Conservation (phyloP, 2,797 vertebrate genomes). For the Xiphophorus birchmanni region DNA sequence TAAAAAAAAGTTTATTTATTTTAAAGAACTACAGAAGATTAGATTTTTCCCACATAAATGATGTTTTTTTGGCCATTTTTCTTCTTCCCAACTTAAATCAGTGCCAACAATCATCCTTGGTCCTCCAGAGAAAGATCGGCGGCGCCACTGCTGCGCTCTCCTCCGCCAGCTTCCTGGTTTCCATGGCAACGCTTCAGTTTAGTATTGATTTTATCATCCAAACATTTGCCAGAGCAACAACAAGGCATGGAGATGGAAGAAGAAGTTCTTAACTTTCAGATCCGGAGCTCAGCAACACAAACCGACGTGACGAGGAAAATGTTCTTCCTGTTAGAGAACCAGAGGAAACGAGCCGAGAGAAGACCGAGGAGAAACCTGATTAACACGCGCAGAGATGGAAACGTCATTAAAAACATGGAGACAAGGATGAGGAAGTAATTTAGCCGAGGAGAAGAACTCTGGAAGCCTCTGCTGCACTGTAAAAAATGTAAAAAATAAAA, state of each 20-base stretch:
- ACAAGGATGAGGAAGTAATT: slow-evolving; percentile 26
- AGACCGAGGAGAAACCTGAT: slow-evolving; percentile 3
- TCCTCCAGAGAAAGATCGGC: slow-evolving; percentile 20
- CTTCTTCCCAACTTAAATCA: slow-evolving; percentile 39
- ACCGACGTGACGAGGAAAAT: slow-evolving; percentile 8
- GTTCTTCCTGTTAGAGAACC: slow-evolving; percentile 10
- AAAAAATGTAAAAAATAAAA: too few species aligned
- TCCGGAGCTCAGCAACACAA: neutral
- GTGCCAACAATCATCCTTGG: slow-evolving; percentile 37
- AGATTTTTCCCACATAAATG: neutral
- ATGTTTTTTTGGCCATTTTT: slow-evolving; percentile 22
- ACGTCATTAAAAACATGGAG: slow-evolving; percentile 34
- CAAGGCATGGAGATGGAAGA: neutral
- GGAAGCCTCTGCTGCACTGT: neutral
- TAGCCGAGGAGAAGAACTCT: slow-evolving; percentile 4
- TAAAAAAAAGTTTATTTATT: too few species aligned
- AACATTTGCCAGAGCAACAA: slow-evolving; percentile 56
- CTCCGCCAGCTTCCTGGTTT: slow-evolving; percentile 46
- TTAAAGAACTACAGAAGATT: too few species aligned
- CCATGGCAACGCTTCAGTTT: slow-evolving; percentile 75
- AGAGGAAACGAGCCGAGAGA: neutral
- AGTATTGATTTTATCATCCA: slow-evolving; percentile 74
- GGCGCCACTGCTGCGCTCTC: slow-evolving; percentile 17
- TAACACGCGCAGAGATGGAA: slow-evolving; percentile 21
- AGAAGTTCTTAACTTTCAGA: neutral